Base-by-base conservation (phyloP, 2,888 invertebrate genomes). In the Chrysodeixis includens region DNA sequence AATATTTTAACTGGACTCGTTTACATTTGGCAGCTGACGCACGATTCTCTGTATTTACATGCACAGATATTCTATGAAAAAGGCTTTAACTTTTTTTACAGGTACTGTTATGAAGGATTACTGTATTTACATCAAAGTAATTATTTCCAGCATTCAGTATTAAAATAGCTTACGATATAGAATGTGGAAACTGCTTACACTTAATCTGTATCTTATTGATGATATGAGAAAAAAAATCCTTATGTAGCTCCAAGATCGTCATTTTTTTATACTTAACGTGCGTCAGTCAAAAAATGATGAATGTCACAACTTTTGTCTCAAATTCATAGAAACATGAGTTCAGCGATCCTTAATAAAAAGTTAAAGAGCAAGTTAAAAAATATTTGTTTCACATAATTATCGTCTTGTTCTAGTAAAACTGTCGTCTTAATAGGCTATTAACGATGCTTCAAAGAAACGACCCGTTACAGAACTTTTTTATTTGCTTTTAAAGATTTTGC, bases 321-420 rank as follows among this genome's bases (percentile, higher is more conserved):
- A 49, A 20, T 1, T 40, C 18, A 7, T 9, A 16, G 20, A 20
- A 20, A 20, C 0, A 46, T 16, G 3, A 20, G 20, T 20, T 49
- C 20, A 20, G 9, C 46, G 16, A n/a, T 16, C 16, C 18, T 7
- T 9, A 46, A 46, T 46, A 8, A 46, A 59, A 58, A 58, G 54
- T 14, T 10, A n/a, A 12, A 26, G 52, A 58, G 60, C 56, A 30
- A 8, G 18, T 46, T 49, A 6, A 10, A 16, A 62, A 56, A 51
- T 62, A 60, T 62, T 18, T 9, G 53, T 67, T 64, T 12, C 54
- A 60, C 12, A 49, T 68, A 65, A 65, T 71, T 71, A 67, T 49
- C 16, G 6, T 58, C 55, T 55, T 61, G 26, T 60, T 59, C 10
- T 22, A 35, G 18, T 12, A 35, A 57, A 53, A 55, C 40, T 62